Percentiles rank a stretch among this genome's conserved stretches.
Evolutionary conservation across 2,888 invertebrate genomes (phyloP).

Genomic region (Ennomos fuscantarius): DNA sequence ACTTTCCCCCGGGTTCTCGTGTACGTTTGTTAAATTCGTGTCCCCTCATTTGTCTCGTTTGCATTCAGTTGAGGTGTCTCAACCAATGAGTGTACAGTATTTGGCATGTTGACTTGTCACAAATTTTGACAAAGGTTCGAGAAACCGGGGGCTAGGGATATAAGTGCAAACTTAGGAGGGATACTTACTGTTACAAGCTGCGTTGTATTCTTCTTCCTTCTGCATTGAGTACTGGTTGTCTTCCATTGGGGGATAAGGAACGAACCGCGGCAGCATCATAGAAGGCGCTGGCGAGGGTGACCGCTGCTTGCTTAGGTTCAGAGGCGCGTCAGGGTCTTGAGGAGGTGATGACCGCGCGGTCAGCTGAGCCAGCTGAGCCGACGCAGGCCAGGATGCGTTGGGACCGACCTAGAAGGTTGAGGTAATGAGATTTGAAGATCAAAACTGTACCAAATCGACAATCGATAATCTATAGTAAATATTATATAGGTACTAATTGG

Average conservation of each 20-base stretch:
- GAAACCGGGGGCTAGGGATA: no score
- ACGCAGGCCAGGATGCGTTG: constrained; percentile 87
- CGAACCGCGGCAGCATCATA: constrained; percentile 83
- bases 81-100: no score
- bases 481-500: no score
- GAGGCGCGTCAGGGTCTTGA: constrained; percentile 91
- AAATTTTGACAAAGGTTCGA: no score
- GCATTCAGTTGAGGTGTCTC: no score
- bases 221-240: constrained; percentile 73
- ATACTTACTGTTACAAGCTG: constrained; percentile 74
- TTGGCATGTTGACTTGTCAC: no score
- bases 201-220: constrained; percentile 75
- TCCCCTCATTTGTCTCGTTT: no score
- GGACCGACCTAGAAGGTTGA: constrained; percentile 69
- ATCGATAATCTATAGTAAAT: neutral
- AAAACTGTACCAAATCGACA: neutral
- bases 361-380: constrained; percentile 90
- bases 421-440: neutral
- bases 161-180: no score
- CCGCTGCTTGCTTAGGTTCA: constrained; percentile 95
- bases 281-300: constrained; percentile 84
- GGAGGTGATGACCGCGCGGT: constrained; percentile 86
- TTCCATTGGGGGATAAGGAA: constrained; percentile 78
- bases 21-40: no score
- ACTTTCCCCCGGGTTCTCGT: no score